phyloP scores from a whole-genome alignment of 2,888 invertebrate species.

The Patella depressa region DNA sequence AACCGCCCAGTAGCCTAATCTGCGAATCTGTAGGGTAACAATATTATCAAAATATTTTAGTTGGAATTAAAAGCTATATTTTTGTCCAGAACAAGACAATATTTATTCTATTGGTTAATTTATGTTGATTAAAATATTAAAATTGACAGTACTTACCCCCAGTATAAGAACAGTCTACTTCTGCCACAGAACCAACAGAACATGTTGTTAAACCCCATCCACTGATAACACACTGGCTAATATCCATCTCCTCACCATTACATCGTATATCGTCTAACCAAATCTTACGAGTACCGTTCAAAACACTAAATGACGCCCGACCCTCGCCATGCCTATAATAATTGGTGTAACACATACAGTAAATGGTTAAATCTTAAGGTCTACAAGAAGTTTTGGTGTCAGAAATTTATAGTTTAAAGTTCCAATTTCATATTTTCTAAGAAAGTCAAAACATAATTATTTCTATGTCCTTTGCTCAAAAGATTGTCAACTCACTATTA shows the following conservation, averaged over 20 bases:
- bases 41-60: too few species aligned
- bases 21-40: neutral
- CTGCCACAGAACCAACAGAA: slow-evolving; percentile 9
- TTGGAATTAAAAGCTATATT: too few species aligned
- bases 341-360: neutral
- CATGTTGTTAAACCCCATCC: slow-evolving; percentile 19
- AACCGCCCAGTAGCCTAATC: slow-evolving; percentile 13
- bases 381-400: too few species aligned
- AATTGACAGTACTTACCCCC: neutral
- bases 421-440: too few species aligned
- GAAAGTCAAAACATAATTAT: too few species aligned
- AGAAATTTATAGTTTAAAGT: too few species aligned
- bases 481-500: too few species aligned
- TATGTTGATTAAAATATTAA: too few species aligned
- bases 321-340: slow-evolving; percentile 18
- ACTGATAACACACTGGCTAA: slow-evolving; percentile 13
- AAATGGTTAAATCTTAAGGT: too few species aligned
- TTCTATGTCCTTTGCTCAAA: too few species aligned
- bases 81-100: too few species aligned
- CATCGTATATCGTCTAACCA: slow-evolving; percentile 22
- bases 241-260: slow-evolving; percentile 18
- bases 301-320: neutral
- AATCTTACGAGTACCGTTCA: neutral
- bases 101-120: too few species aligned
- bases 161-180: slow-evolving; percentile 16